Base-by-base conservation (phyloP, 1,140 invertebrate genomes). In the Drosophila lowei region DNA sequence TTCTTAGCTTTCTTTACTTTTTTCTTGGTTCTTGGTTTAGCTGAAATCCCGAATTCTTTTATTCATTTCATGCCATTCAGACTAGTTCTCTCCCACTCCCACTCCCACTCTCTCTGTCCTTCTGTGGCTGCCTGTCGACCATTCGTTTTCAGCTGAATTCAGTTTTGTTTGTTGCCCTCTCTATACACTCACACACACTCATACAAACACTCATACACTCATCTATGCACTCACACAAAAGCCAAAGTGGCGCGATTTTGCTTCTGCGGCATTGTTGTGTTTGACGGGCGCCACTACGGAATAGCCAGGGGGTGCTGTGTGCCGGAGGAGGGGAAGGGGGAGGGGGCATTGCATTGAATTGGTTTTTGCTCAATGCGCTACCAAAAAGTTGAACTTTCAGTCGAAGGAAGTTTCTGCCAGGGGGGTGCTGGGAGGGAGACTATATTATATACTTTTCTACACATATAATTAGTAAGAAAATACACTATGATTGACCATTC, bases 51-150 rank as follows among this genome's bases (percentile, higher is more conserved):
- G 55, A 50, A 73, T 79, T 84, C 57, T 44, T 79, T 70, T 77
- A 70, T 71, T 64, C 66, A 54, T 67, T 79, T n/a, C 71, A 50
- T 73, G 65, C 67, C 61, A 75, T 79, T 79, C 78, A 75, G 47
- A 38, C 11, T 38, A 5, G 9, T 38, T 13, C 34, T 13, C 30
- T 30, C 30, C 30, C 8, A 1, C 58, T 64, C 42, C 16, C 50
- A 58, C 53, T 34, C 48, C 55, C 11, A 6, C 43, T 57, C 23
- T 18, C 52, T 50, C 8, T 30, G 30, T 9, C 8, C 23, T 25
- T 4, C 23, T 30, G 30, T 28, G 7, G 5, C 23, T 25, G 0
- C 30, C 30, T 46, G 48, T 68, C 44, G 49, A 54, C 65, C 60
- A 56, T 67, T 83, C 78, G 62, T 73, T 64, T 73, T 72, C 34